These are phyloP conservation scores for Acromyrmex charruanus DNA, from an alignment of 1,140 invertebrate species.

Conservation along the genomic window DNA sequence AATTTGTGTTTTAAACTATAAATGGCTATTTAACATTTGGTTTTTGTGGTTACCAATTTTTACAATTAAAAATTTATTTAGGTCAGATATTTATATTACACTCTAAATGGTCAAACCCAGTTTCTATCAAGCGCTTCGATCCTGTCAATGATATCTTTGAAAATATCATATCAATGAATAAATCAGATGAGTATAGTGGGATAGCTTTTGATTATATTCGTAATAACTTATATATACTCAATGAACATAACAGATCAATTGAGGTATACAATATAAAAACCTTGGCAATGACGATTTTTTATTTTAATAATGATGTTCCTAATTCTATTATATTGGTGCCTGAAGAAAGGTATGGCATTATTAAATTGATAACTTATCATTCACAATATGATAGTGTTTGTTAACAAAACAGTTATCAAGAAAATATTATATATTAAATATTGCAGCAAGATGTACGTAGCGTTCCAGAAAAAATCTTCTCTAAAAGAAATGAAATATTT, in stretches of 20 bases:
- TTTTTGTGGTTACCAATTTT: too few relatives aligned
- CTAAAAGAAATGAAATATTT: too few relatives aligned
- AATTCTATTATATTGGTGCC: slow-evolving; percentile 89
- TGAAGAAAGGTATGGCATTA: slow-evolving; percentile 87
- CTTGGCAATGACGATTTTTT: slow-evolving; percentile 86
- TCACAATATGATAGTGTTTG: background rate
- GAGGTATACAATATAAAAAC: slow-evolving; percentile 88
- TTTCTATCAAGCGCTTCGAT: slow-evolving; percentile 74
- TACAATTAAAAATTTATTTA: slow-evolving; percentile 40
- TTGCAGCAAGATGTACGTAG: slow-evolving; percentile 89
- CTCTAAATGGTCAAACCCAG: too few relatives aligned
- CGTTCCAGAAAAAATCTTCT: slow-evolving; percentile 80
- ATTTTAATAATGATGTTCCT: slow-evolving; percentile 86
- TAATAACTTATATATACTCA: slow-evolving; percentile 90
- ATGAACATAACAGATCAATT: slow-evolving; percentile 87
- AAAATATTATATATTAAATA: slow-evolving; percentile 39
- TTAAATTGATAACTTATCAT: background rate
- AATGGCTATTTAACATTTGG: too few relatives aligned
- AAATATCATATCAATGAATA: slow-evolving; percentile 81
- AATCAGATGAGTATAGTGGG: background rate
- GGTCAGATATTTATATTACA: slow-evolving; percentile 51
- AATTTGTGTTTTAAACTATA: too few relatives aligned
- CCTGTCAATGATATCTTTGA: slow-evolving; percentile 80
- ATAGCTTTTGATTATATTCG: slow-evolving; percentile 89
- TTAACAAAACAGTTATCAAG: background rate